phyloP scores from a whole-genome alignment of 2,888 invertebrate species.

The Heteromurus nitidus region DNA sequence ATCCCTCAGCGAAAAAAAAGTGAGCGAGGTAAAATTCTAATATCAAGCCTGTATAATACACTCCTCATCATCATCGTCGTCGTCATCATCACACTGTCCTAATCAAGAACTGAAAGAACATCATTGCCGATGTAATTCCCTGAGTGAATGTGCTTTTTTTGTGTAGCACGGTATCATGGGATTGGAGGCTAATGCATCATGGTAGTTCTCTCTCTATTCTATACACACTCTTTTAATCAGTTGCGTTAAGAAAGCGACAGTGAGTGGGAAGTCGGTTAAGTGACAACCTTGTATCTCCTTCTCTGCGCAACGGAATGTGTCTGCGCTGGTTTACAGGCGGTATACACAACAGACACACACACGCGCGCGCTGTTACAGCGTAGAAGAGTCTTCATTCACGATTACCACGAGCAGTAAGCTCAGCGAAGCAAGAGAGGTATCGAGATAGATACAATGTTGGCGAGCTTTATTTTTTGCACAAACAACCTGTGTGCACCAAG shows the following conservation, averaged over 20 bases:
- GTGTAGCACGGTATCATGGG: slow-evolving; percentile 27
- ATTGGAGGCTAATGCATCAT: slow-evolving; percentile 18
- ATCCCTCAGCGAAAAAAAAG: slow-evolving; percentile 21
- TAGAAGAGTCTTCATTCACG: no score
- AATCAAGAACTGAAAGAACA: no score
- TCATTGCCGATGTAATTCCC: no score
- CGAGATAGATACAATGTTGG: not conserved
- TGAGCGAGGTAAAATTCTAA: not conserved
- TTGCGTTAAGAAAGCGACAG: slow-evolving; percentile 62
- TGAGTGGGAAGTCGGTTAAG: slow-evolving; percentile 66
- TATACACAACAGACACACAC: not conserved
- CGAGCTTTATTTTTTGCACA: not conserved
- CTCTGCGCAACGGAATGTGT: slow-evolving; percentile 53
- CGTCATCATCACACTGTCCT: no score
- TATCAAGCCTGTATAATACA: slow-evolving; percentile 9
- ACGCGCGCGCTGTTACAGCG: no score
- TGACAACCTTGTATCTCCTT: slow-evolving; percentile 66
- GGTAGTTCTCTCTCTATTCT: slow-evolving; percentile 18
- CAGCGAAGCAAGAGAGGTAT: no score
- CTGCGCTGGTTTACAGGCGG: not conserved
- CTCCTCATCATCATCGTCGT: slow-evolving; percentile 11
- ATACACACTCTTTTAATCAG: slow-evolving; percentile 33
- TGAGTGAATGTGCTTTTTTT: slow-evolving; percentile 28
- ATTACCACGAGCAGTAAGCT: no score
- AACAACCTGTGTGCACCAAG: not conserved